Base-by-base conservation (phyloP, 1,140 invertebrate genomes). In the Anoplophora glabripennis region DNA sequence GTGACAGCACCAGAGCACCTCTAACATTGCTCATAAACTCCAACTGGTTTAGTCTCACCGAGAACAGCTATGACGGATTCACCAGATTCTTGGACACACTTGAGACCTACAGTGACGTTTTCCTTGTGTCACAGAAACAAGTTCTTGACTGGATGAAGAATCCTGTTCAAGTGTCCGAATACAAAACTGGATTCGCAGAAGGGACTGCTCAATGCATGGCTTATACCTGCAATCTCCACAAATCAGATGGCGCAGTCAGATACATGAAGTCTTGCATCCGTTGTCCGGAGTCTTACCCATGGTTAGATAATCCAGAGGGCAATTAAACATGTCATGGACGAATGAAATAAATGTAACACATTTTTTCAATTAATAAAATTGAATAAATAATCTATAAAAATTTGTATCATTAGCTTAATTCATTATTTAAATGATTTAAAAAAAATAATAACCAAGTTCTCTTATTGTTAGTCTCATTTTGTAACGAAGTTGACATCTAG, bases 221-320 rank as follows among this genome's bases (percentile, higher is more conserved):
- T 4, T 51, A 60, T 4, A 64, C 59, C 28, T 79, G 77, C 45
- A 66, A 59, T 45, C 63, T 78, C 12, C 49, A 57, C 15, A 78
- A 78, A 57, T 7, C 56, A 11, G 57, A 69, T 15, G 67, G 65
- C 14, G 72, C 76, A 49, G 66, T 49, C 18, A 74, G 76, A 35
- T 77, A 76, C 54, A 76, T 79, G 72, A 75, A 55, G 33, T 74
- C 76, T 14, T 79, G 78, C 59, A 72, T 73, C 57, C 57, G 68
- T 40, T 79, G 78, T 53, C 78, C 77, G 0, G 47, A 49, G 14
- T 72, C 71, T 12, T 79, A 78, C 66, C 78, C 78, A 35, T 79
- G 77, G 78, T 56, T 79, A 48, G 68, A 66, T 15, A 79, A 79
- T 70, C 76, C 78, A 34, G 57, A 74, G 35, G 78, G 76, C 65